A percentile compares a stretch with the other conserved stretches of the same genome.
Evolutionary conservation across 2,888 invertebrate species (phyloP).

Genomic region (Diaprepes abbreviatus): DNA sequence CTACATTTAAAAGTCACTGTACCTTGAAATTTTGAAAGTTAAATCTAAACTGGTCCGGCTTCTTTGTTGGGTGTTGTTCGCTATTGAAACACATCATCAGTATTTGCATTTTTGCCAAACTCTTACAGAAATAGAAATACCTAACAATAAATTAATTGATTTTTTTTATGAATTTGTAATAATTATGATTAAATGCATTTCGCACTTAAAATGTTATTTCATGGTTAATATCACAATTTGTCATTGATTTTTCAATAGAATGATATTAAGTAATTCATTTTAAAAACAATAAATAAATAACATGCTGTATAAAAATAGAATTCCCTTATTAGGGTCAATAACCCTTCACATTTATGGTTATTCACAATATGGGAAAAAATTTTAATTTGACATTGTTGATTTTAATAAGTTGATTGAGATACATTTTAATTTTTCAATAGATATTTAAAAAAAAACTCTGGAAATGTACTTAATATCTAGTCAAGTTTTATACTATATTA

Average conservation of each 20-base stretch:
- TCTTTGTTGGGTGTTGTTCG: conserved; percentile 19
- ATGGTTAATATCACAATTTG: background rate
- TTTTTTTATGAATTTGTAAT: background rate
- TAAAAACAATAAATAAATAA: background rate
- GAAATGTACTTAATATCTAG: no score
- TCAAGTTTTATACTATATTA: no score
- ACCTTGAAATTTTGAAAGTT: conserved; percentile 39
- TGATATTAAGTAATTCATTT: background rate
- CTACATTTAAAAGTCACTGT: conserved; percentile 44
- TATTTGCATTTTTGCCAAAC: background rate
- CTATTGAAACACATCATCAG: conserved; percentile 2
- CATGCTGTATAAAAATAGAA: background rate
- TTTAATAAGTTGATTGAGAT: no score
- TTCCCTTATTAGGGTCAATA: background rate
- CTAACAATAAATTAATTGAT: background rate
- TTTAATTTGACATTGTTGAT: no score
- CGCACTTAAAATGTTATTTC: background rate
- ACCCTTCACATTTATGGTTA: conserved; percentile 5
- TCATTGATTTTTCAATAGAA: background rate
- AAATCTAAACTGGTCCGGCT: conserved; percentile 28
- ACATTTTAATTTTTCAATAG: no score
- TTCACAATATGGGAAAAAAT: no score
- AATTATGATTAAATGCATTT: background rate
- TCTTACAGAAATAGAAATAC: background rate
- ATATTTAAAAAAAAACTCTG: no score